These are phyloP conservation scores for Penaeus monodon DNA, from an alignment of 2,888 invertebrate genomes.

Conservation along the genomic window DNA sequence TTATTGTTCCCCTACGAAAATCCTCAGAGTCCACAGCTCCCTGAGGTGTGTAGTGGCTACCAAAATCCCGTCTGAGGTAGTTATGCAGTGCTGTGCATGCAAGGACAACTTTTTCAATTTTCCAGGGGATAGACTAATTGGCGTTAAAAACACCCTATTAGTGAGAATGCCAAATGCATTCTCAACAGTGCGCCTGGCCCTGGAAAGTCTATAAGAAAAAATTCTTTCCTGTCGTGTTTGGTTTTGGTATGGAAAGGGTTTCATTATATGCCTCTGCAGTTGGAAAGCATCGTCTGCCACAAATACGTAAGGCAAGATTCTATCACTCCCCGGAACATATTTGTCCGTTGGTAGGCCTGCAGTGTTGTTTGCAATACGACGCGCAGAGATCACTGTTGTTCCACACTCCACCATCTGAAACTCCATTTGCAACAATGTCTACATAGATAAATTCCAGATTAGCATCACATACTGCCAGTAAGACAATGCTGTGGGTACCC, in stretches of 20 bases:
- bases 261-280: conserved; percentile 42
- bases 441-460: conserved; percentile 43
- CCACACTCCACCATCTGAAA: conserved; percentile 43
- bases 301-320: conserved; percentile 35
- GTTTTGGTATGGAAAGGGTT: conserved; percentile 29
- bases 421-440: conserved; percentile 33
- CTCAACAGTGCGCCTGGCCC: no score
- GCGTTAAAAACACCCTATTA: no score
- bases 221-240: no score
- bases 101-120: no score
- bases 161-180: no score
- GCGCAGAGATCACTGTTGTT: conserved; percentile 26
- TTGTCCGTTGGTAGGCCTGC: conserved; percentile 37
- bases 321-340: conserved; percentile 31
- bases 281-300: conserved; percentile 47
- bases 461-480: conserved; percentile 46
- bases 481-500: conserved; percentile 42
- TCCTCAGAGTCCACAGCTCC: conserved; percentile 28
- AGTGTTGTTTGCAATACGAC: no score
- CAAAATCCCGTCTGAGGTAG: no score
- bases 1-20: conserved; percentile 27
- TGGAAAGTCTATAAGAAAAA: no score
- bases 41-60: conserved; percentile 28
- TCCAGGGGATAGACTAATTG: no score
- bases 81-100: no score